Base-by-base conservation (phyloP, 2,113 vertebrate genomes). In the Gymnorhina tibicen region DNA sequence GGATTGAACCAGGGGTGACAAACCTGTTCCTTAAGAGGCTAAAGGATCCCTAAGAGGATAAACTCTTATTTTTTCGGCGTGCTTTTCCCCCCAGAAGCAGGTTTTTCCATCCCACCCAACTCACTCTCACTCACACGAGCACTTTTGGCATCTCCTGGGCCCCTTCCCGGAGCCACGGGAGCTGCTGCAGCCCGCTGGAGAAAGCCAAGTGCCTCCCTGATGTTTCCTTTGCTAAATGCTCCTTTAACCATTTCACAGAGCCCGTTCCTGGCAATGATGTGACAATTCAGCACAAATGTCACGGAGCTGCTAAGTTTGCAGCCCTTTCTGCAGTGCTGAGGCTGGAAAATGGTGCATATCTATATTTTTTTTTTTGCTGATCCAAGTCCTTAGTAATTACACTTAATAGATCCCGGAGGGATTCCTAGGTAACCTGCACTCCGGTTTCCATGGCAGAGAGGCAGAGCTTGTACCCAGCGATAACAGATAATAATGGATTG, bases 371-470 rank as follows among this genome's bases (percentile, higher is more conserved):
- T 39, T 44, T 82, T 91, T 88, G 81, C 89, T 97, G 94, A 95
- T 93, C 95, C 77, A 79, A 87, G 92, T 67, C 94, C 94, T 91
- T 59, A 20, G 94, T 92, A 96, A 97, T 97, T 95, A 87, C 92
- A 63, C 89, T 95, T 94, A 93, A 96, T 91, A 96, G 95, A 84
- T 96, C 95, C 96, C 97, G 4, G 75, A 93, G 95, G 96, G 95
- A 97, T 95, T 95, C 95, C 91, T 89, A 21, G 92, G 89, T 95
- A 97, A 95, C 89, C 93, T 95, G 89, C 94, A 87, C 85, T 83
- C 32, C 42, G 87, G 97, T 97, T 97, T 97, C 97, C 96, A 96
- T 96, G 95, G 93, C 91, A 97, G 96, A 85, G 66, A 95, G 76
- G 75, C 91, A 76, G 81, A 91, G 95, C 83, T 88, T 42, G 68